Evolutionary conservation across 2,113 vertebrate species (phyloP), one percentile per base, ranked within the genome.

Genomic region (Montifringilla adamsi): DNA sequence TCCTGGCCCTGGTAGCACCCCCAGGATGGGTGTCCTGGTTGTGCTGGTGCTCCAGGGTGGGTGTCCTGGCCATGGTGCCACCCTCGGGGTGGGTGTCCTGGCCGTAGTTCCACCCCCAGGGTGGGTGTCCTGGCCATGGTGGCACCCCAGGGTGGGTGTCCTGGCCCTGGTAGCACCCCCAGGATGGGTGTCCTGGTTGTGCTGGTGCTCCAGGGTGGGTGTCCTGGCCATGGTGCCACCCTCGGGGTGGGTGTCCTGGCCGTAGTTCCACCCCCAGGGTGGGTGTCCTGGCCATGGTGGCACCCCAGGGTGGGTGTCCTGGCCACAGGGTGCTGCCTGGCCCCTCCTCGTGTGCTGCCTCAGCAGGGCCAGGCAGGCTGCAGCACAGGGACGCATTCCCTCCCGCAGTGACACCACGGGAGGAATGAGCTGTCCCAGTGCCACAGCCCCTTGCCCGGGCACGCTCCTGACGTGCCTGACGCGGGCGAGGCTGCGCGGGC

Each of bases 401-500:
- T 92, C 85, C 89, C 24, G 3, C 1, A 9, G 77, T 89, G 94
- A 87, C 77, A 62, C 8, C 77, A 44, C 15, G 82, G 89, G 43
- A 92, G 89, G 82, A 60, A 86, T 92, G 92, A 70, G 81, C 52
- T 47, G 81, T 27, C 21, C 55, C 53, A 9, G 5, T 3, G 17
- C 72, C 1, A 12, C 31, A 2, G 43, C 53, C 76, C 72, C 55
- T 7, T 86, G 94, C 76, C 94, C 2, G 5, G 94, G 44, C 94
- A 91, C 3, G 87, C 47, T 76, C 2, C 1, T 0, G 13, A 8
- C 2, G 16, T 4, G 11, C 9, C 47, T 50, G 87, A 22, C 0
- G 22, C 60, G 11, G 64, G 66, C 8, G 28, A 37, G 47, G 41
- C 60, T 11, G 63, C 2, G 0, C 17, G 33, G 59, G 10, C n/a